Base-by-base conservation (phyloP, 2,888 invertebrate genomes). In the Platycheirus rosarum region DNA sequence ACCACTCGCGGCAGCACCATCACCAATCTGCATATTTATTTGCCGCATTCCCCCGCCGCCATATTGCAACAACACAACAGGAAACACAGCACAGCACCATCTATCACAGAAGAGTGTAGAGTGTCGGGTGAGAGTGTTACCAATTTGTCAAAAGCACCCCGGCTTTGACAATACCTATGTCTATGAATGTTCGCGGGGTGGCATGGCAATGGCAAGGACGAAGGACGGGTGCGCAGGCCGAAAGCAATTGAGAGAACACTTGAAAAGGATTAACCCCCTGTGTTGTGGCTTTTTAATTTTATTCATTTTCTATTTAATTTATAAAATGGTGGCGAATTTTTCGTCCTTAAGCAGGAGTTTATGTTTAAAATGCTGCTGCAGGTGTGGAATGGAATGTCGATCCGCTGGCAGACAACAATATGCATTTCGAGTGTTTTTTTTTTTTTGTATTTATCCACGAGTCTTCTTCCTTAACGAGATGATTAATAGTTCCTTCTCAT, bases 241-340 rank as follows among this genome's bases (percentile, higher is more conserved):
- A 44, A 48, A 48, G 63, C 48, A 16, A 66, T 65, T 71, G 51
- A 57, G 32, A 42, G 44, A 79, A 57, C 85, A 85, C 84, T 85
- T 84, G 78, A 79, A 73, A 74, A 84, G 85, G 84, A 85, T 85
- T 85, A 85, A 85, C 85, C 85, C 85, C 84, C 84, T 70, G 84
- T 69, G 84, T 79, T 85, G 85, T 69, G 85, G 85, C 84, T 85
- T 84, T 73, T 75, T 80, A 77, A 84, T 84, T 77, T 84, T 70
- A 82, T 77, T 82, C 82, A 77, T 74, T 60, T 68, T 35, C 57
- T 14, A 73, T 71, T 70, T 65, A 69, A 68, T 16, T 51, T 53
- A 16, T 29, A 35, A 66, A 73, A 71, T 78, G 74, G 44, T 70
- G 70, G 74, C 68, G 40, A 68, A 69, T 55, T 44, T n/a, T 68